Evolutionary conservation across 2,888 invertebrate genomes (phyloP), one percentile per base, ranked within the genome.

Genomic region (Dascillus cervinus): DNA sequence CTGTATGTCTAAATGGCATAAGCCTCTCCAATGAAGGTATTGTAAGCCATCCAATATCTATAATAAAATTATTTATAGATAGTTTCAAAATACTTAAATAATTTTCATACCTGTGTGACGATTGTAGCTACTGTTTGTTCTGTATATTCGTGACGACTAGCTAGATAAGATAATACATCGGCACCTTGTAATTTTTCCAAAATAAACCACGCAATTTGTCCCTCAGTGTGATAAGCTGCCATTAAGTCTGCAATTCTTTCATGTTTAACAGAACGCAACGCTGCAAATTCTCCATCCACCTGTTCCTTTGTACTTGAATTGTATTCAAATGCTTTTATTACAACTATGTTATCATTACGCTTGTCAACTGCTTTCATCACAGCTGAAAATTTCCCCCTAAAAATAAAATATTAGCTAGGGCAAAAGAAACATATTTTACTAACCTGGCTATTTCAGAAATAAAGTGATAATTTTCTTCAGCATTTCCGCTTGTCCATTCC

Each of bases 11-110:
- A 94, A 66, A 61, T 92, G 90, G 48, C 86, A 85, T 46, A 81
- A 79, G 2, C 92, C 92, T 51, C 89, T 75, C 86, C 94, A 94
- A 64, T 97, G 96, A 21, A 98, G 69, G 63, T 94, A 97, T 64
- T 95, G 94, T 1, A 96, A 67, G 1, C 82, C 95, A 55, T 94
- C 90, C 33, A 92, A 65, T 1, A 91, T 67, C 71, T 74, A 43
- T 6, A 44, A 39, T 11, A 34, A 33, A 20, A 20, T 26, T 13
- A 25, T 22, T 14, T 24, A 12, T 33, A 22, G 14, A 9, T n/a
- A 5, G 19, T 8, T 12, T 32, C 12, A 14, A 28, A 6, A 17
- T 17, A 17, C 4, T 4, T 9, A 5, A 9, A 31, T 13, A 19
- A 8, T 17, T 13, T 19, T 34, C 42, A 46, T 50, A 73, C 71